These are phyloP conservation scores for Nematopogon swammerdamellus DNA, from an alignment of 2,888 invertebrate species.

Conservation along the genomic window DNA sequence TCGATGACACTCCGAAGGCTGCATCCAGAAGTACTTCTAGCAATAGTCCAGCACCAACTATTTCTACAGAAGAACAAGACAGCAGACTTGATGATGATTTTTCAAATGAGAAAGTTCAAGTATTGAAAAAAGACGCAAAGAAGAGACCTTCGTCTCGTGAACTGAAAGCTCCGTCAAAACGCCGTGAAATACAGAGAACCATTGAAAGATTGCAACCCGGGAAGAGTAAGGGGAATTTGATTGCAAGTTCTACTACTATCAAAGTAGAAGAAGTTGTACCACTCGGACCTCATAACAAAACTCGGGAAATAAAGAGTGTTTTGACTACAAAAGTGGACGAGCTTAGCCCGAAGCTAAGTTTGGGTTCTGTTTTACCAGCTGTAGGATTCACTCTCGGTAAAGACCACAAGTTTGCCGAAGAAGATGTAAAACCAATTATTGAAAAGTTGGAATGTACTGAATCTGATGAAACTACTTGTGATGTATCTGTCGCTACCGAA, in stretches of 20 bases:
- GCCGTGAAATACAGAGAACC: constrained; percentile 74
- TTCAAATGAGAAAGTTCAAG: constrained; percentile 32
- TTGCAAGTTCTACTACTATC: constrained; percentile 63
- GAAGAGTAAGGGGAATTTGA: constrained; percentile 82
- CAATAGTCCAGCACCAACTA: constrained; percentile 70
- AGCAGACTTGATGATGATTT: constrained; percentile 41
- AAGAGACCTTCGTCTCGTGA: constrained; percentile 46
- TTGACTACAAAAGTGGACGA: constrained; percentile 61
- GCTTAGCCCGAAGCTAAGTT: constrained; percentile 75
- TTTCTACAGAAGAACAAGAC: constrained; percentile 60
- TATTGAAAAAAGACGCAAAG: constrained; percentile 38
- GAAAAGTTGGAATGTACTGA: neutral
- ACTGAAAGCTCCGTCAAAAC: constrained; percentile 37
- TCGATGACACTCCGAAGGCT: constrained; percentile 78
- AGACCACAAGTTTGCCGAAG: constrained; percentile 58
- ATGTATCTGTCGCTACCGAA: constrained; percentile 13
- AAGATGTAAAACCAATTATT: constrained; percentile 16
- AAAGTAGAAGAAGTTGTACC: constrained; percentile 59
- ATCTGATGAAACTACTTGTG: constrained; percentile 11
- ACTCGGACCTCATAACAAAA: constrained; percentile 50
- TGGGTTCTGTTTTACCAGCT: constrained; percentile 78
- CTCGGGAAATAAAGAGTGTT: constrained; percentile 56
- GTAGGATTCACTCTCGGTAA: constrained; percentile 65
- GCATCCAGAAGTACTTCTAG: constrained; percentile 75
- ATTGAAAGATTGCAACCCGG: constrained; percentile 83